phyloP scores from a whole-genome alignment of 1,140 invertebrate genomes.

The Popillia japonica region DNA sequence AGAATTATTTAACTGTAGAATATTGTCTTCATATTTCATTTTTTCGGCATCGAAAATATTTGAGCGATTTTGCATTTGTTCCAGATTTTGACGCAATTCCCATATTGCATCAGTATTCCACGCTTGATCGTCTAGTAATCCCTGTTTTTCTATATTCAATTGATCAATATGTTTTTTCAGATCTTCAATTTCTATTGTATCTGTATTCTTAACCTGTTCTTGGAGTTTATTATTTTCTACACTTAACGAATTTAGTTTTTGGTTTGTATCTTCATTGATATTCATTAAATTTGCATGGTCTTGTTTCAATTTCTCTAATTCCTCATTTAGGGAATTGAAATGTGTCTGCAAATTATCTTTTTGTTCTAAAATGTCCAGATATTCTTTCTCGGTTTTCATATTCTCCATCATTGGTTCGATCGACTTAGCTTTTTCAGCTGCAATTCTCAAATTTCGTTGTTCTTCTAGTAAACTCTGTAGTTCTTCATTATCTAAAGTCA shows the following conservation, averaged over 20 bases:
- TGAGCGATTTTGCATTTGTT: background rate
- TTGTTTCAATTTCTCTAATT: background rate
- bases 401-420: slow-evolving; percentile 38
- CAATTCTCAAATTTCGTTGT: slow-evolving; percentile 59
- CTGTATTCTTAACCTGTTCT: slow-evolving; percentile 21
- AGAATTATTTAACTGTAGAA: background rate
- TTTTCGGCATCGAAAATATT: background rate
- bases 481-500: slow-evolving; percentile 76
- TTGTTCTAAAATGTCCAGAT: slow-evolving; percentile 43
- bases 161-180: slow-evolving; percentile 61
- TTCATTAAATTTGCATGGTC: background rate
- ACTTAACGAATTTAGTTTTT: background rate
- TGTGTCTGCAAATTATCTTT: slow-evolving; percentile 53
- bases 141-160: slow-evolving; percentile 56
- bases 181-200: slow-evolving; percentile 59
- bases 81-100: background rate
- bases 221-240: background rate
- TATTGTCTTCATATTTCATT: background rate
- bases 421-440: slow-evolving; percentile 52
- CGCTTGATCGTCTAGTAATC: slow-evolving; percentile 43
- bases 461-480: slow-evolving; percentile 72
- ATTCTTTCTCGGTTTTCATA: slow-evolving; percentile 47
- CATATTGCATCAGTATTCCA: slow-evolving; percentile 27
- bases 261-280: background rate
- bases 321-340: slow-evolving; percentile 46